Conservation (phyloP, 2,888 invertebrate species). For the Heteropelma amictum region DNA sequence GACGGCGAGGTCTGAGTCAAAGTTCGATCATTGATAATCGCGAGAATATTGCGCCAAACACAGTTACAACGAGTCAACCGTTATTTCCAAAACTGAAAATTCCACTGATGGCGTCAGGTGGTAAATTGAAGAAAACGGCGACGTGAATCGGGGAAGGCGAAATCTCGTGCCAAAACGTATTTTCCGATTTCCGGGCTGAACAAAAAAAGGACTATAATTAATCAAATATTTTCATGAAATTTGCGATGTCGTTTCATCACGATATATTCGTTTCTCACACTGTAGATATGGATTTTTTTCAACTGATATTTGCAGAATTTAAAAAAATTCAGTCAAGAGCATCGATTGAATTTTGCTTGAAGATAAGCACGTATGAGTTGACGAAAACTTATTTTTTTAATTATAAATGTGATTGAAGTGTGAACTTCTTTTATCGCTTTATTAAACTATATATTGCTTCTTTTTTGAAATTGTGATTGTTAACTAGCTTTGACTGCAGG, state of each 20-base stretch:
- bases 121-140: slow-evolving; percentile 16
- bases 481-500: neutral
- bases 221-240: no score
- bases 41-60: slow-evolving; percentile 46
- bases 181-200: no score
- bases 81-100: slow-evolving; percentile 17
- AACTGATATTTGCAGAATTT: no score
- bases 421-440: neutral
- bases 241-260: no score
- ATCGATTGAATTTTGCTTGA: neutral
- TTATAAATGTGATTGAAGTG: neutral
- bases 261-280: no score
- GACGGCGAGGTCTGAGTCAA: slow-evolving; percentile 11
- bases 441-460: neutral
- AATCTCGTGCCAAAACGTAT: no score
- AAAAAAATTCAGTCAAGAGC: no score
- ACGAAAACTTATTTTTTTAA: neutral
- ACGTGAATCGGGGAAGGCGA: no score
- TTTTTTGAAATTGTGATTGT: neutral
- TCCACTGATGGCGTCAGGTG: slow-evolving; percentile 14
- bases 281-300: no score
- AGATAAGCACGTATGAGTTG: no score
- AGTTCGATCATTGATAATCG: slow-evolving; percentile 30
- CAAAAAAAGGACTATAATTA: no score
- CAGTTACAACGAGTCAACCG: neutral